Conservation (phyloP, 2,797 vertebrate genomes). For the Aotus griseimembra region DNA sequence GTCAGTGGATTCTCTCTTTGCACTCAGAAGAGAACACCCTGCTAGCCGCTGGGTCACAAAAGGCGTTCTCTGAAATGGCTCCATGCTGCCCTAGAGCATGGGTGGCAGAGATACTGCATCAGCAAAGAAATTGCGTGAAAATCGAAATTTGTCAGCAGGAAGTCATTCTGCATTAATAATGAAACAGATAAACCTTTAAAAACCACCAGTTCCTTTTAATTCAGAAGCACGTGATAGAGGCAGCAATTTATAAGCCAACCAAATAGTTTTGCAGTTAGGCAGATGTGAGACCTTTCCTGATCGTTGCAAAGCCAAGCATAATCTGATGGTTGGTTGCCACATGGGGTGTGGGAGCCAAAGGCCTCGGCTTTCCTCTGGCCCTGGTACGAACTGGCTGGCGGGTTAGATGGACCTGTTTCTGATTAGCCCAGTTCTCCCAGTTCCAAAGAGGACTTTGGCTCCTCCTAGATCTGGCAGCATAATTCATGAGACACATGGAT, state of each 20-base stretch:
- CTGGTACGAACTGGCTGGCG: not conserved
- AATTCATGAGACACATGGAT: not conserved
- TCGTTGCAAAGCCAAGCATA: not conserved
- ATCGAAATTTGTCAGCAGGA: not conserved
- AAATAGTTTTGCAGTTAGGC: not conserved
- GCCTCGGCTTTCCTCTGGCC: not conserved
- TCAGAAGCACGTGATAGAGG: not conserved
- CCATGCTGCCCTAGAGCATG: accelerated
- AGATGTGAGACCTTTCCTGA: not conserved
- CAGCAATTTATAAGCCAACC: not conserved
- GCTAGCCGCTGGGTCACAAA: not conserved
- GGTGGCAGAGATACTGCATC: not conserved
- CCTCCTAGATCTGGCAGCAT: not conserved
- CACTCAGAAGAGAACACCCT: not conserved
- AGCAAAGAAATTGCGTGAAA: not conserved
- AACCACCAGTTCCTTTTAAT: not conserved
- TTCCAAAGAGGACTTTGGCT: slow-evolving; percentile 6
- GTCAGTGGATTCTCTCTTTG: not conserved
- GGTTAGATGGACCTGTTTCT: slow-evolving; percentile 17
- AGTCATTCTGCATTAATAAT: not conserved
- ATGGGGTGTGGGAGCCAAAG: not conserved
- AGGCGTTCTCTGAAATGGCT: not conserved
- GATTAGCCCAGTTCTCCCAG: not conserved
- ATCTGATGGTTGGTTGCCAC: not conserved
- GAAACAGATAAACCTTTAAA: not conserved